Evolutionary conservation across 2,888 invertebrate species (phyloP).

Genomic region (Heliconius hortense): DNA sequence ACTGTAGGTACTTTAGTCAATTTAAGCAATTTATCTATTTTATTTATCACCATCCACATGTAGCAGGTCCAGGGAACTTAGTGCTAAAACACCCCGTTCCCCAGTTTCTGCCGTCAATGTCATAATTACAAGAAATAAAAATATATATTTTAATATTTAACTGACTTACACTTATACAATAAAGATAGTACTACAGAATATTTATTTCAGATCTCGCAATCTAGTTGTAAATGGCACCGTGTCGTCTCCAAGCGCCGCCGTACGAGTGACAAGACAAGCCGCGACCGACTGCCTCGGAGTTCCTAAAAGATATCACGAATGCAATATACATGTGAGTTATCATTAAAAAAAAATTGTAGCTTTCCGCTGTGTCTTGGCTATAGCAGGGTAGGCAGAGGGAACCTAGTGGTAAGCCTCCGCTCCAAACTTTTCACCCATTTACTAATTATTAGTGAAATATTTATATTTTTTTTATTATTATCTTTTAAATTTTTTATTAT

Average conservation of each 20-base stretch:
- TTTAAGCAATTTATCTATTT: too few species aligned
- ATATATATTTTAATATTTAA: neutral
- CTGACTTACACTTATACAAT: neutral
- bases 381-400: neutral
- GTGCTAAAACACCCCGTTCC: too few species aligned
- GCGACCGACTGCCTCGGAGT: constrained; percentile 85
- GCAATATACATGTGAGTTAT: constrained; percentile 81
- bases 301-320: constrained; percentile 89
- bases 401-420: neutral
- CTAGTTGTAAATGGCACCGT: constrained; percentile 49
- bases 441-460: too few species aligned
- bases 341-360: neutral
- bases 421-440: too few species aligned
- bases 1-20: too few species aligned
- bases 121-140: neutral
- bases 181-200: neutral
- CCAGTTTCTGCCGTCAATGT: too few species aligned
- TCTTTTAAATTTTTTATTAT: too few species aligned
- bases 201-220: constrained; percentile 59
- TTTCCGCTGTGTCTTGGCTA: neutral
- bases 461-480: too few species aligned
- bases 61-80: too few species aligned
- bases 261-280: constrained; percentile 58
- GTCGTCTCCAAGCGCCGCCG: constrained; percentile 56
- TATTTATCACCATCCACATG: too few species aligned